A percentile compares a stretch with the other conserved stretches of the same genome.
Conservation (phyloP, 2,113 vertebrate genomes). For the Psittacus erithacus region DNA sequence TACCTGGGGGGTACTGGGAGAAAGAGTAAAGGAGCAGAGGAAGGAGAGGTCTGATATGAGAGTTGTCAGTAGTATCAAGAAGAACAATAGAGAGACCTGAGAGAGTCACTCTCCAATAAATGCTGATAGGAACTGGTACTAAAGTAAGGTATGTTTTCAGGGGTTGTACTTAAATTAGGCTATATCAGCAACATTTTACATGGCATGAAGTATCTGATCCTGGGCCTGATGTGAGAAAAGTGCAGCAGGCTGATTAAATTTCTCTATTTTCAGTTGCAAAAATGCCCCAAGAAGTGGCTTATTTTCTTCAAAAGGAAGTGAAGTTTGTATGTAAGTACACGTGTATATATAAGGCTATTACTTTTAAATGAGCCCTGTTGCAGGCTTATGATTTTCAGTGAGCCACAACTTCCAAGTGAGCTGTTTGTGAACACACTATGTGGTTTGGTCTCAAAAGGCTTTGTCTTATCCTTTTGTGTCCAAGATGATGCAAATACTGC, state of each 20-base stretch:
- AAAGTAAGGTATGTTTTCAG: background rate
- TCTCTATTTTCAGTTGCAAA: background rate
- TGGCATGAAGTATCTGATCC: background rate
- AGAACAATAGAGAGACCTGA: background rate
- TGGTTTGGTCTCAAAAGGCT: background rate
- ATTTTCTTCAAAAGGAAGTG: background rate
- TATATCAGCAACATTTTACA: fast-evolving
- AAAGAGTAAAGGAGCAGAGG: background rate
- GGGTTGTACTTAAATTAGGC: background rate
- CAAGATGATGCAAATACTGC: background rate
- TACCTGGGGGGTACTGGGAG: background rate
- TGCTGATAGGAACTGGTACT: fast-evolving
- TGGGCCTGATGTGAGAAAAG: background rate
- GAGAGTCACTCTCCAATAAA: background rate
- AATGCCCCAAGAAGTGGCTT: background rate
- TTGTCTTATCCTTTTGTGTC: background rate
- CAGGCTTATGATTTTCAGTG: background rate
- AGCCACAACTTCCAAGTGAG: background rate
- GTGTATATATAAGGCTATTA: background rate
- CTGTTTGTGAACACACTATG: background rate
- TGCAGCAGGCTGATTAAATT: background rate
- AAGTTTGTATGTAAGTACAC: background rate
- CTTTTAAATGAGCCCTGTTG: background rate
- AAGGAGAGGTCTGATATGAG: background rate
- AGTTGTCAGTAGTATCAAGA: background rate